Conservation (phyloP, 2,888 invertebrate genomes). For the Pelosia muscerda region DNA sequence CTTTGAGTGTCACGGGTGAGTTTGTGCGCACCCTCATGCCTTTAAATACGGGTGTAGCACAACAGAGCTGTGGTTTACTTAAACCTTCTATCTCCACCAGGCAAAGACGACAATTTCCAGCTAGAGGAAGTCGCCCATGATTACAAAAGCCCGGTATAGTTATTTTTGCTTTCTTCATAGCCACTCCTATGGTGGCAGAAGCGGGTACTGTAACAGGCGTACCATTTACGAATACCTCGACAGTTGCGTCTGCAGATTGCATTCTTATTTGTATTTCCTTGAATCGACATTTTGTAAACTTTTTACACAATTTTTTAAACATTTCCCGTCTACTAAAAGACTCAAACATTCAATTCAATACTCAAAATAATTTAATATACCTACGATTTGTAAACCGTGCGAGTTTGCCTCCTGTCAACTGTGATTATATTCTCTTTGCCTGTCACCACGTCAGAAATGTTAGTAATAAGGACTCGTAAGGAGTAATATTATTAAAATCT, state of each 20-base stretch:
- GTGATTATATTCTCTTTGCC: no score
- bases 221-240: slow-evolving; percentile 97
- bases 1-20: slow-evolving; percentile 92
- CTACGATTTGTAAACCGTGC: no score
- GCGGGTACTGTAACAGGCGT: slow-evolving; percentile 95
- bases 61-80: slow-evolving; percentile 98
- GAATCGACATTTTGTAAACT: slow-evolving; percentile 50
- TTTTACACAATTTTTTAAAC: slow-evolving; percentile 55
- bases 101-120: slow-evolving; percentile 99
- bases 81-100: slow-evolving; percentile 98
- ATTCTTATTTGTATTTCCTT: slow-evolving; percentile 44
- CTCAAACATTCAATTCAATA: background rate
- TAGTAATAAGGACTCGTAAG: no score
- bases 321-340: slow-evolving; percentile 47
- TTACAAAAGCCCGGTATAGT: slow-evolving; percentile 97
- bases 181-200: slow-evolving; percentile 96
- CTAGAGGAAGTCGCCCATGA: slow-evolving; percentile 98
- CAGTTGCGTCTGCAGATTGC: slow-evolving; percentile 27
- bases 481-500: no score
- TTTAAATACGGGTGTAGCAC: slow-evolving; percentile 99
- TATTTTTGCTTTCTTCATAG: slow-evolving; percentile 63
- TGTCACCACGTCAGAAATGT: background rate
- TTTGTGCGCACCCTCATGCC: slow-evolving; percentile 98
- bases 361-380: background rate
- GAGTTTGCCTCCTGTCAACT: background rate